Percentiles rank a stretch among this genome's conserved stretches.
Evolutionary conservation across 2,113 vertebrate species (phyloP).

Genomic region (Cyprinodon tularosa): DNA sequence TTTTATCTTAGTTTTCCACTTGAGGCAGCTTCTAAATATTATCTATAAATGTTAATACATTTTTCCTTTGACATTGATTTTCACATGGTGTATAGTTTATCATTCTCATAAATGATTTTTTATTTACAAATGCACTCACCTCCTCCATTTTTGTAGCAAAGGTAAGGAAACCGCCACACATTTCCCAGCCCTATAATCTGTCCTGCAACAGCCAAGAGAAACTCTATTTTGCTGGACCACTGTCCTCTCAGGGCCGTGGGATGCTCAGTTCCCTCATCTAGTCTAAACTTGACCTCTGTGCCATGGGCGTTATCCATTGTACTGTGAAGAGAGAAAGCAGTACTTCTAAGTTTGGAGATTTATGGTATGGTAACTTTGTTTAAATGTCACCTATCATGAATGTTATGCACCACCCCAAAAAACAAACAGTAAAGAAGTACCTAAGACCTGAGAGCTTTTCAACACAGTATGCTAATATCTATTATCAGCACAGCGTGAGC

Average conservation of each 20-base stretch:
- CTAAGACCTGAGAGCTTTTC: slow-evolving; percentile 6
- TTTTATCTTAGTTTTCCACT: neutral
- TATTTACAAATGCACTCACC: slow-evolving; percentile 60
- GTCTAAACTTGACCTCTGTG: slow-evolving; percentile 56
- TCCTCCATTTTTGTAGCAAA: slow-evolving; percentile 85
- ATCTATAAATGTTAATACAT: neutral
- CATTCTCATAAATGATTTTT: neutral
- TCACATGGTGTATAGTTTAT: neutral
- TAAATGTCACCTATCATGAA: neutral
- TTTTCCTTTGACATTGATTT: neutral
- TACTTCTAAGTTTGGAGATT: neutral
- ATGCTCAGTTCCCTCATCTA: slow-evolving; percentile 19
- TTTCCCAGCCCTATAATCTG: slow-evolving; percentile 84
- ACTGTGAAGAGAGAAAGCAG: slow-evolving; percentile 43
- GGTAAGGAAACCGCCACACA: slow-evolving; percentile 83
- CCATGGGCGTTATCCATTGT: slow-evolving; percentile 58
- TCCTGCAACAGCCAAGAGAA: slow-evolving; percentile 81
- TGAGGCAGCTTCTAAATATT: neutral
- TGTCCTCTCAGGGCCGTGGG: slow-evolving; percentile 64
- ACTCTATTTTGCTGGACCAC: slow-evolving; percentile 82
- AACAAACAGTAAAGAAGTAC: neutral
- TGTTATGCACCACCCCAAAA: too few relatives aligned
- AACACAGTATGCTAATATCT: slow-evolving; percentile 15
- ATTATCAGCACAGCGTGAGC: slow-evolving; percentile 41
- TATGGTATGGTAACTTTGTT: neutral